phyloP scores from a whole-genome alignment of 2,888 invertebrate genomes.

The Harpagoxenus sublaevis region DNA sequence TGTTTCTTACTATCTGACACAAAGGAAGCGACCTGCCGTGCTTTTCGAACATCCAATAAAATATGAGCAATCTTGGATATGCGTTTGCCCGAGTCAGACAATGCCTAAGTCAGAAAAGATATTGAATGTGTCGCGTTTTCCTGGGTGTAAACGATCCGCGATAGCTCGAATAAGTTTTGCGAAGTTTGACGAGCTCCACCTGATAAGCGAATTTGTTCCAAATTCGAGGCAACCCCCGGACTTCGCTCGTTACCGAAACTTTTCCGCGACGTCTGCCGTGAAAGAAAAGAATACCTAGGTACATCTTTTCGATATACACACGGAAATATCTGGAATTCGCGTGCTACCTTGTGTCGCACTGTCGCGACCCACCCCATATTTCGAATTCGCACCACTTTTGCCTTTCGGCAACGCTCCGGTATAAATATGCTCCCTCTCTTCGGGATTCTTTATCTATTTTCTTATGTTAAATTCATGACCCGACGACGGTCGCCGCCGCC shows the following conservation, averaged over 20 bases:
- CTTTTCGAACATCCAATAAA: conserved; percentile 10
- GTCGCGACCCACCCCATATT: not conserved
- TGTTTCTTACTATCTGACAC: conserved; percentile 53
- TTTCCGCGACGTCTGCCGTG: not conserved
- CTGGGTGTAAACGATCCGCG: conserved; percentile 15
- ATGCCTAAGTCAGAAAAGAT: not conserved
- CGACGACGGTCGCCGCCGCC: not conserved
- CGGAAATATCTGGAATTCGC: conserved; percentile 13
- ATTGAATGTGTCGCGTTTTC: not conserved
- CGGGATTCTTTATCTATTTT: conserved; percentile 47
- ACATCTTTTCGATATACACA: not conserved
- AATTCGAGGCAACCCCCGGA: not conserved
- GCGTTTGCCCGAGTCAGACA: conserved; percentile 2
- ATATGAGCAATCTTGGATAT: conserved; percentile 15
- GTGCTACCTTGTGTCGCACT: not conserved
- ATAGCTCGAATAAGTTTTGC: conserved; percentile 1
- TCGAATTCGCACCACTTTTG: conserved; percentile 39
- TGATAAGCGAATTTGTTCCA: not conserved
- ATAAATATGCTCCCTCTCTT: not conserved
- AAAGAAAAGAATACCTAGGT: conserved; percentile 17
- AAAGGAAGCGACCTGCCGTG: conserved; percentile 8
- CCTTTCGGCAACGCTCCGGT: not conserved
- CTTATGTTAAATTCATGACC: conserved; percentile 57
- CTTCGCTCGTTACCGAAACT: not conserved
- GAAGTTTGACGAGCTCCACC: not conserved